Conservation (phyloP, 1,140 invertebrate genomes). For the Neotoxoptera formosana region DNA sequence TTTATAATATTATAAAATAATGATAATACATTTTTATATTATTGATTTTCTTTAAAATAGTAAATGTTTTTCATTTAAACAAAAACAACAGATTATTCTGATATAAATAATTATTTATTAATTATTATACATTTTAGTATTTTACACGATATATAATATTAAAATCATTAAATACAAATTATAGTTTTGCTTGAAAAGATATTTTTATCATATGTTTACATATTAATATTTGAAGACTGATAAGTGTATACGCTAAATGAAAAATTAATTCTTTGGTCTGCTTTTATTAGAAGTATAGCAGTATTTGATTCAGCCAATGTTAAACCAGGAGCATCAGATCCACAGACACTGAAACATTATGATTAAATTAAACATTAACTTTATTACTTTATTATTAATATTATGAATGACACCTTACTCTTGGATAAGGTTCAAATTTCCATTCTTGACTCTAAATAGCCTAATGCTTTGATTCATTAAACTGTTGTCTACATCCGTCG, state of each 20-base stretch:
- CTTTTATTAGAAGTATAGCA: constrained; percentile 46
- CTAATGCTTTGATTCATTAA: constrained; percentile 41
- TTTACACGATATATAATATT: neutral
- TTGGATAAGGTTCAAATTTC: constrained; percentile 37
- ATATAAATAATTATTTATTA: neutral
- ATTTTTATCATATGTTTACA: neutral
- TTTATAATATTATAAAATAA: neutral
- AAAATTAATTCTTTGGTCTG: constrained; percentile 48
- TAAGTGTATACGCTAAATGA: constrained; percentile 35
- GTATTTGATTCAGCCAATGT: constrained; percentile 18
- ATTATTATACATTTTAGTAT: neutral
- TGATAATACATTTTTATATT: no score
- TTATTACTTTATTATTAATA: neutral
- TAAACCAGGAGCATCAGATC: constrained; percentile 27
- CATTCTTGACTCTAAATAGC: constrained; percentile 18
- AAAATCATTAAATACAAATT: neutral
- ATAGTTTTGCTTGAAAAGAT: neutral
- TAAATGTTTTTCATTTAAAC: neutral
- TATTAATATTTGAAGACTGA: neutral
- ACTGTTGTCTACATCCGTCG: neutral
- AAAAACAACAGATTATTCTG: neutral
- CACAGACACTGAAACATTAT: constrained; percentile 30
- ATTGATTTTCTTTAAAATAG: neutral
- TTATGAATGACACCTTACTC: constrained; percentile 31
- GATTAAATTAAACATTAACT: neutral